Evolutionary conservation across 2,113 vertebrate species (phyloP).

Genomic region (Syngnathus scovelli): DNA sequence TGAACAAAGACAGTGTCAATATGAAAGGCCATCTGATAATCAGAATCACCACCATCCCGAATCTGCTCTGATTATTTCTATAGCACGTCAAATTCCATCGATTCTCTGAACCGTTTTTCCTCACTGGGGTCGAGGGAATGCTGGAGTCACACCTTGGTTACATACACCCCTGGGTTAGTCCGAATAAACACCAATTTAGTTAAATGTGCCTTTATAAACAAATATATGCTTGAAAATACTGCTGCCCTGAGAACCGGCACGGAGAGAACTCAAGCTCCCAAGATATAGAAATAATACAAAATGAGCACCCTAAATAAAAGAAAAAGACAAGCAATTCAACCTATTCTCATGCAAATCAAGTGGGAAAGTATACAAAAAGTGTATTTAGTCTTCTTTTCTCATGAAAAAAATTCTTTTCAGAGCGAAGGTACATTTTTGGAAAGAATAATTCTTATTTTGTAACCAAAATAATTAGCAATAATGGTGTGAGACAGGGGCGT

Average conservation of each 20-base stretch:
- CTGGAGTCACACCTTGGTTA: no score
- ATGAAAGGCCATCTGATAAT: neutral
- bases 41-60: neutral
- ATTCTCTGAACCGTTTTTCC: no score
- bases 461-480: no score
- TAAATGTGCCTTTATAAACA: neutral
- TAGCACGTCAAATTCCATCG: no score
- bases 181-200: neutral
- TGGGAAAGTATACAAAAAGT: neutral
- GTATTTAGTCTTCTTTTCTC: no score
- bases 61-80: no score
- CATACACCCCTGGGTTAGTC: no score
- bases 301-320: neutral
- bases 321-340: neutral
- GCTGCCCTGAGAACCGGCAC: neutral
- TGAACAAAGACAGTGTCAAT: neutral
- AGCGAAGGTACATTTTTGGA: neutral
- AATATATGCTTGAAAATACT: constrained; percentile 8
- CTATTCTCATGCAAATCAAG: neutral
- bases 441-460: no score
- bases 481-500: no score
- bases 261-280: neutral
- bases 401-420: neutral
- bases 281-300: neutral
- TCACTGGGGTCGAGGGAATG: neutral